Evolutionary conservation across 35 echinoderm and acorn worm species (phyloP), one percentile per base, ranked within the genome.

Genomic region (Chiridota heheva): DNA sequence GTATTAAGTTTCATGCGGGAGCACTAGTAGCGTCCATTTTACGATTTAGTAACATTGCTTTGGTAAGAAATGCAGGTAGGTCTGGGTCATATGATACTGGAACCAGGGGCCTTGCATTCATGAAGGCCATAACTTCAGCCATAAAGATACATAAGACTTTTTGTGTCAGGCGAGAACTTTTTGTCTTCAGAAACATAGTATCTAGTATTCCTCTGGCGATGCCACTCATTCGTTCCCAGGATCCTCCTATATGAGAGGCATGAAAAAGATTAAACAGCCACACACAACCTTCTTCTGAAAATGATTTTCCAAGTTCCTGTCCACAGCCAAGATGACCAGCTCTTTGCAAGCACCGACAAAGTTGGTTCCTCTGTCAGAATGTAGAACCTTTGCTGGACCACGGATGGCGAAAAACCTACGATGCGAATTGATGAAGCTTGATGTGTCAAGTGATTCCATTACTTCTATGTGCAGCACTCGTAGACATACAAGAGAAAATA

Each of bases 51-150:
- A 89, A 41, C 56, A 63, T 72, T 0, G 76, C 55, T 10, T 76
- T 76, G 2, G 77, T 82, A 27, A 89, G 67, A 48, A 82, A 36
- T 33, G 26, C 51, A 32, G 77, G 67, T 6, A 10, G 2, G 7
- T 81, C 68, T 12, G 86, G 56, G 35, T 89, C 86, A 22, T 20
- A 51, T 44, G 77, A 73, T 18, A 81, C 65, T 62, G 77, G 76
- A 10, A 73, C 53, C 2, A 89, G 44, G 10, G 68, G 82, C 47
- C 82, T 59, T 0, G 51, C 57, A 56, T 85, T 85, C 35, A 73
- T 63, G 2, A 85, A 62, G 46, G 60, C 82, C 51, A 61, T 49
- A 8, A 85, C 82, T 74, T 85, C 82, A 51, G 67, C 67, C 36
- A 85, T 40, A 3, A 74, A 42, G 2, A 70, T 85, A 28, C 46